Evolutionary conservation across 1,140 invertebrate species (phyloP).

Genomic region (Drosophila persimilis): DNA sequence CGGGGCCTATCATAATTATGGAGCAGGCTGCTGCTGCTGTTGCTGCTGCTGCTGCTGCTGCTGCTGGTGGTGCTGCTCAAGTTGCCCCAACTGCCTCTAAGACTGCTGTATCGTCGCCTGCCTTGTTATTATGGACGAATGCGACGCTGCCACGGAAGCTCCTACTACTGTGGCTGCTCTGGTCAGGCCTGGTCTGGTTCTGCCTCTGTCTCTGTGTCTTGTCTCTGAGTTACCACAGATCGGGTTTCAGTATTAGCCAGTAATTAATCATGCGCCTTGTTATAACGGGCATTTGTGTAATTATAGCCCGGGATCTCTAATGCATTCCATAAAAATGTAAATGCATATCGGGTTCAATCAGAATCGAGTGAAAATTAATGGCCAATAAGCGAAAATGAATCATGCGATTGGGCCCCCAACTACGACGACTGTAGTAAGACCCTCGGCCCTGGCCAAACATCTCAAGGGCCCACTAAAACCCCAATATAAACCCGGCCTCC

Average conservation of each 20-base stretch:
- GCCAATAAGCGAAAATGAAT: constrained; percentile 69
- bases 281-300: constrained; percentile 50
- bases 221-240: constrained; percentile 25
- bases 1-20: constrained; percentile 62
- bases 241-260: constrained; percentile 69
- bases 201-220: background rate
- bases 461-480: constrained; percentile 74
- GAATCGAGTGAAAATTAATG: constrained; percentile 64
- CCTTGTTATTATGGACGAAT: constrained; percentile 42
- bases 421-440: constrained; percentile 42
- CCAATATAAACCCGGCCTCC: constrained; percentile 66
- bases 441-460: constrained; percentile 24
- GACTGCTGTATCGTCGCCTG: constrained; percentile 24
- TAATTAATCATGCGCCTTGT: constrained; percentile 66
- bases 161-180: too few species aligned
- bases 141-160: constrained; percentile 10
- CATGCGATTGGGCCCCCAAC: constrained; percentile 65
- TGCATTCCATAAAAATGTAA: constrained; percentile 65
- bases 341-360: constrained; percentile 46
- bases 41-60: too few species aligned
- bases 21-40: constrained; percentile 11
- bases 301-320: constrained; percentile 60
- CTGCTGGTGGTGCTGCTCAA: constrained; percentile 5
- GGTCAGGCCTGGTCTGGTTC: background rate
- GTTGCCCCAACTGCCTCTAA: constrained; percentile 49